Conservation (phyloP, 92 coral and sea anemone genomes). For the Siderastrea siderea region DNA sequence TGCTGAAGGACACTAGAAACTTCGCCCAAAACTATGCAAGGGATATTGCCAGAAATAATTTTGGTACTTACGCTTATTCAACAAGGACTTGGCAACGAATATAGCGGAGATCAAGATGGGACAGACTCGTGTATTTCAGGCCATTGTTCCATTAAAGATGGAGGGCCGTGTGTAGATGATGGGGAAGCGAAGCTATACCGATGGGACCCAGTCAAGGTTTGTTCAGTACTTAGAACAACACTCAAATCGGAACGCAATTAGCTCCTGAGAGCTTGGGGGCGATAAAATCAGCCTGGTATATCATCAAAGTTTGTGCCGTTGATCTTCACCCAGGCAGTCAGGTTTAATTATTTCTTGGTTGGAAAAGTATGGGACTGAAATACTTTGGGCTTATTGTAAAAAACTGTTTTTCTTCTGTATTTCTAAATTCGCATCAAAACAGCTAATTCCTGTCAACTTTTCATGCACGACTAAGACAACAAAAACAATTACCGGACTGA, state of each 20-base stretch:
- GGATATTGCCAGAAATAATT: neutral
- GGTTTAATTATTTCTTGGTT: too few species aligned
- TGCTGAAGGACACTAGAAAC: too few species aligned
- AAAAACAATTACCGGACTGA: neutral
- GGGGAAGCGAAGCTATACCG: conserved; percentile 78
- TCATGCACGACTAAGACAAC: conserved; percentile 22
- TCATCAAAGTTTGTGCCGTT: too few species aligned
- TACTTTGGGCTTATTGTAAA: too few species aligned
- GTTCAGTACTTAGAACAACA: neutral
- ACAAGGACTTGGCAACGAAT: neutral
- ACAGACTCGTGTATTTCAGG: conserved; percentile 28
- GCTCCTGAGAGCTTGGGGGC: neutral
- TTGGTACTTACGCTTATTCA: neutral
- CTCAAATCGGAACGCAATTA: too few species aligned
- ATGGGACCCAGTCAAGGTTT: conserved; percentile 96
- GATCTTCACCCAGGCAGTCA: too few species aligned
- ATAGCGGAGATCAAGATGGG: conserved; percentile 20
- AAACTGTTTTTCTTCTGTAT: too few species aligned
- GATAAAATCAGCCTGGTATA: too few species aligned
- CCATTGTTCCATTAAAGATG: conserved; percentile 44
- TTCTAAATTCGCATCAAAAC: neutral
- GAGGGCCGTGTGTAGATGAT: conserved; percentile 71
- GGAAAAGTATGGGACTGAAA: too few species aligned
- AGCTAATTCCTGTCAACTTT: neutral
- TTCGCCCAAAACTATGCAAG: conserved; percentile 3